Evolutionary conservation across 2,797 vertebrate genomes (phyloP).

Genomic region (Serranus cabrilla): DNA sequence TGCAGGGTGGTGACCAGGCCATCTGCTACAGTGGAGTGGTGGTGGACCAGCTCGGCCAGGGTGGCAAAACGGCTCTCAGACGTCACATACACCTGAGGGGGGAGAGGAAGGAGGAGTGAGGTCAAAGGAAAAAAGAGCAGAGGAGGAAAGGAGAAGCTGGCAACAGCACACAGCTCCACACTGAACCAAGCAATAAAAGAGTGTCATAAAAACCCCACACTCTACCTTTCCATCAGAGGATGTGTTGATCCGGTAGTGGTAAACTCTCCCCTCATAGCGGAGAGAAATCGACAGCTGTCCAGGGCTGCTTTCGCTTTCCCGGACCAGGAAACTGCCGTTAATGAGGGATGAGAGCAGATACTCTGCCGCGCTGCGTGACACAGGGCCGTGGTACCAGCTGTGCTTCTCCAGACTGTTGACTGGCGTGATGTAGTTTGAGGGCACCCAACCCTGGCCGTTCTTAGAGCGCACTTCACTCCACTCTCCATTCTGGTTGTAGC

Average conservation of each 20-base stretch:
- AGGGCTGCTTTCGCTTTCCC: slow-evolving; percentile 98
- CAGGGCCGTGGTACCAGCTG: slow-evolving; percentile 99
- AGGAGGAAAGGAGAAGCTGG: background rate
- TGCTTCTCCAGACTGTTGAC: slow-evolving; percentile 99
- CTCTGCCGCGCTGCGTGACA: slow-evolving; percentile 97
- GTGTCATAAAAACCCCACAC: background rate
- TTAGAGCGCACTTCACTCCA: slow-evolving; percentile 99
- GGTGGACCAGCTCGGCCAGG: slow-evolving; percentile 97
- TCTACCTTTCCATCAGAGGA: slow-evolving; percentile 94
- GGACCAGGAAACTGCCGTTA: slow-evolving; percentile 98
- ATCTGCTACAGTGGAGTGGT: slow-evolving; percentile 98
- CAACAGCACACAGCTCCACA: background rate
- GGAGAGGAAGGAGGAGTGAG: background rate
- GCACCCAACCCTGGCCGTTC: slow-evolving; percentile 99
- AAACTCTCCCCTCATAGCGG: slow-evolving; percentile 97
- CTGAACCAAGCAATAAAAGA: background rate
- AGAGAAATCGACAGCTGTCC: slow-evolving; percentile 99
- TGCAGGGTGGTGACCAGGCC: slow-evolving; percentile 98
- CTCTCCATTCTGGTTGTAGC: slow-evolving; percentile 99
- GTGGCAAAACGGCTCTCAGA: slow-evolving; percentile 98
- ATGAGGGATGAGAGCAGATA: slow-evolving; percentile 98
- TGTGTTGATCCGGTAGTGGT: slow-evolving; percentile 99
- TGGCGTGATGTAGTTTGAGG: slow-evolving; percentile 99
- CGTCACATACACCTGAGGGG: slow-evolving; percentile 94
- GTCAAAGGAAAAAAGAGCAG: background rate